phyloP scores from a whole-genome alignment of 37 sponge, comb jelly and placozoan genomes.

The Theonella swinhoei region DNA sequence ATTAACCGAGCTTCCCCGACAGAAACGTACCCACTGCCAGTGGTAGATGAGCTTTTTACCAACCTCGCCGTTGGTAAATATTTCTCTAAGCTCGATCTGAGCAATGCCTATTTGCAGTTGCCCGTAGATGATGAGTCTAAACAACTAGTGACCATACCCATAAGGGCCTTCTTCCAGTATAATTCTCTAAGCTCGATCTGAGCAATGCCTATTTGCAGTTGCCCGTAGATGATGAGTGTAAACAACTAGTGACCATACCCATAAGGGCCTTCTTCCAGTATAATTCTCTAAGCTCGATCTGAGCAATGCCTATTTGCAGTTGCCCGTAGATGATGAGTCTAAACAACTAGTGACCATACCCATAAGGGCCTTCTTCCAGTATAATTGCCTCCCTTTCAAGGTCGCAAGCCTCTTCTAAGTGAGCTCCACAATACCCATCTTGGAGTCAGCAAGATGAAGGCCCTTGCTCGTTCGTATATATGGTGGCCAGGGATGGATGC shows the following conservation, averaged over 20 bases:
- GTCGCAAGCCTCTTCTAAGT: not conserved
- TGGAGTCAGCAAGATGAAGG: constrained; percentile 25
- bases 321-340: constrained; percentile 36
- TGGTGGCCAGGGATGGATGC: constrained; percentile 55
- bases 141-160: constrained; percentile 38
- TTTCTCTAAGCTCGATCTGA: constrained; percentile 60
- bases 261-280: too few species aligned
- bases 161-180: too few species aligned
- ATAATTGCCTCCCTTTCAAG: constrained; percentile 26
- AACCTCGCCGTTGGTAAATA: constrained; percentile 36
- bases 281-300: constrained; percentile 60
- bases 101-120: constrained; percentile 49
- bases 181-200: constrained; percentile 61
- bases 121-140: constrained; percentile 30
- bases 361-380: too few species aligned
- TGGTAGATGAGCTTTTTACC: constrained; percentile 28
- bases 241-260: constrained; percentile 29
- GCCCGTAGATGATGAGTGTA: constrained; percentile 28
- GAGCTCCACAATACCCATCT: constrained; percentile 35
- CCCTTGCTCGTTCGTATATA: constrained; percentile 17
- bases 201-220: constrained; percentile 50
- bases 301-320: constrained; percentile 46
- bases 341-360: constrained; percentile 25
- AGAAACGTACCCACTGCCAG: constrained; percentile 52
- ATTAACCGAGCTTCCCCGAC: constrained; percentile 41